Conservation (phyloP, 2,888 invertebrate genomes). For the Empis livida region DNA sequence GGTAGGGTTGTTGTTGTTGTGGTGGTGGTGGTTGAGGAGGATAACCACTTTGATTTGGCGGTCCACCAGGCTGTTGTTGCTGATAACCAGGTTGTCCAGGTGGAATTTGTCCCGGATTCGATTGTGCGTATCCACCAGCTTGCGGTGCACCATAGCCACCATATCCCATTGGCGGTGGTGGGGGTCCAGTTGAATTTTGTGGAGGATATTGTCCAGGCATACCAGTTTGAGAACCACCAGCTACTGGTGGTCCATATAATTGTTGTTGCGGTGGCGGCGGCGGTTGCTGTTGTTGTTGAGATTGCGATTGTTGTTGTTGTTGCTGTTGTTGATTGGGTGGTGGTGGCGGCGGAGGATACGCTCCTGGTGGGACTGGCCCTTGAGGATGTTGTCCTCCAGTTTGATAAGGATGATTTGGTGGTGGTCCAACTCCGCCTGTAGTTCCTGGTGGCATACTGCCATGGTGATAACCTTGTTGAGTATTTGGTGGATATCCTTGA, state of each 20-base stretch:
- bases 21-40: constrained; percentile 36
- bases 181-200: constrained; percentile 24
- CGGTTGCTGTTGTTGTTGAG: constrained; percentile 20
- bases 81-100: background rate
- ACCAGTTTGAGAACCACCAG: constrained; percentile 28
- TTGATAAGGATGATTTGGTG: constrained; percentile 36
- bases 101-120: background rate
- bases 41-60: constrained; percentile 9
- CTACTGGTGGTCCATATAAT: constrained; percentile 25
- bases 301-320: constrained; percentile 16
- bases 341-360: constrained; percentile 37
- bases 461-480: constrained; percentile 42
- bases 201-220: constrained; percentile 29
- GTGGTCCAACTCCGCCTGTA: constrained; percentile 26
- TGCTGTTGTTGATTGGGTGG: constrained; percentile 18
- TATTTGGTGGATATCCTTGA: constrained; percentile 45
- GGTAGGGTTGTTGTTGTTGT: constrained; percentile 24
- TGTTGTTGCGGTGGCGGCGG: constrained; percentile 32
- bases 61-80: constrained; percentile 4
- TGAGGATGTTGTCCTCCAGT: constrained; percentile 23
- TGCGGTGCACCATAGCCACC: constrained; percentile 14
- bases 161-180: constrained; percentile 37
- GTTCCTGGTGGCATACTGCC: constrained; percentile 35
- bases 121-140: no score
- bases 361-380: constrained; percentile 35